Base-by-base conservation (phyloP, 2,113 vertebrate genomes). In the Bujurquina vittata region DNA sequence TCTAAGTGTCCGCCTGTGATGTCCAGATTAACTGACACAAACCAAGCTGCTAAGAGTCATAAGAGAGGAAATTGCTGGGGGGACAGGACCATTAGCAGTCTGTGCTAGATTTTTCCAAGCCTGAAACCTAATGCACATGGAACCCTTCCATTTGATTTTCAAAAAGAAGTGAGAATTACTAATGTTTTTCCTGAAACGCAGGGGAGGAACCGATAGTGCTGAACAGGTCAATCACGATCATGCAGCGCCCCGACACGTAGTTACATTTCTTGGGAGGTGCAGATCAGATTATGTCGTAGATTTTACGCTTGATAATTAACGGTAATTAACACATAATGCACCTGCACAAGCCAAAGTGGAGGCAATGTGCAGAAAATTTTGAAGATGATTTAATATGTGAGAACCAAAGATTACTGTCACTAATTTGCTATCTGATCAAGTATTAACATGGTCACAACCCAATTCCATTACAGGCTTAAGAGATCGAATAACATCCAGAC, bases 21-120 rank as follows among this genome's bases (percentile, higher is more conserved):
- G 46, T 80, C 22, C 33, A 65, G 58, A 87, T 69, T 73, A 79
- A 79, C 10, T 35, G 37, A 59, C 75, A 31, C 23, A 83, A 52
- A 49, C 43, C 35, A 54, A 56, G 57, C 77, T 55, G 46, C 31
- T 52, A 72, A 52, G 10, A 72, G 65, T 72, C 65, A 72, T 72
- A 31, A 81, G 40, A 62, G 33, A 75, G 59, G 63, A 83, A 60
- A 60, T 40, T 57, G 15, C 49, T 3, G 63, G 75, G 3, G 3
- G 20, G 40, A n/a, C 33, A 55, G 17, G 29, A 20, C 26, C 43
- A 83, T 67, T 65, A 80, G 62, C 80, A 73, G 18, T 57, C 75
- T 57, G 78, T 58, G 54, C 54, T 49, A 57, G 2, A 52, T n/a
- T 75, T 65, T 72, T 17, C 65, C 65, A 31, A 52, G 46, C 65